Percentiles rank a stretch among this genome's conserved stretches.
phyloP scores from a whole-genome alignment of 2,888 invertebrate genomes.

The Heterodera filipjevi region DNA sequence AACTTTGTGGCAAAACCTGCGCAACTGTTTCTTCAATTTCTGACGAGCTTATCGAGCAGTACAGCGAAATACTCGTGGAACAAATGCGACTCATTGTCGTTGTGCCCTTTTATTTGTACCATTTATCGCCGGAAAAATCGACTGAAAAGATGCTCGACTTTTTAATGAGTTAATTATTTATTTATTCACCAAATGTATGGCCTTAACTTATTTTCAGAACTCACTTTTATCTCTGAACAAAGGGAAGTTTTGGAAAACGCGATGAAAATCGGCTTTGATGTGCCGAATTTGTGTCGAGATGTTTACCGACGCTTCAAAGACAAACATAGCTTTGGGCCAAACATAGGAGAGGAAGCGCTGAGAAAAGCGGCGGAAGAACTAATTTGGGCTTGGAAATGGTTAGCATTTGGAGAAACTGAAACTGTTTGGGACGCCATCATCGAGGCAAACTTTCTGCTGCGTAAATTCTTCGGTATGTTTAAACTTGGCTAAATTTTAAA shows the following conservation, averaged over 20 bases:
- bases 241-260: conserved; percentile 35
- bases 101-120: conserved; percentile 40
- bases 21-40: not conserved
- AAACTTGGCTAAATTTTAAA: not conserved
- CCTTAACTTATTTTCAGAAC: conserved; percentile 13
- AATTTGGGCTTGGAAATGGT: conserved; percentile 39
- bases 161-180: conserved; percentile 23
- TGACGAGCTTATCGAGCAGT: conserved; percentile 36
- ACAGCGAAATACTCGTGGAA: conserved; percentile 33
- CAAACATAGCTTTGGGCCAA: conserved; percentile 18
- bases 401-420: conserved; percentile 38
- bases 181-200: not conserved
- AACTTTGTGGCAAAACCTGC: conserved; percentile 18
- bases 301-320: conserved; percentile 34
- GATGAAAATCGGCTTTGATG: conserved; percentile 34
- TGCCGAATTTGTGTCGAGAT: conserved; percentile 33
- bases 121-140: conserved; percentile 31
- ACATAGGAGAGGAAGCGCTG: conserved; percentile 19
- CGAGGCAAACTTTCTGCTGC: conserved; percentile 41
- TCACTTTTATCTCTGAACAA: conserved; percentile 37
- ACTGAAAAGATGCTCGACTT: conserved; percentile 34
- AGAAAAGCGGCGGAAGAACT: conserved; percentile 30
- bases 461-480: conserved; percentile 42
- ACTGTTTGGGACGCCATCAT: conserved; percentile 37
- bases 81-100: conserved; percentile 36